These are phyloP conservation scores for Parasteatoda lunata DNA, from an alignment of 2,888 invertebrate genomes.

Conservation along the genomic window DNA sequence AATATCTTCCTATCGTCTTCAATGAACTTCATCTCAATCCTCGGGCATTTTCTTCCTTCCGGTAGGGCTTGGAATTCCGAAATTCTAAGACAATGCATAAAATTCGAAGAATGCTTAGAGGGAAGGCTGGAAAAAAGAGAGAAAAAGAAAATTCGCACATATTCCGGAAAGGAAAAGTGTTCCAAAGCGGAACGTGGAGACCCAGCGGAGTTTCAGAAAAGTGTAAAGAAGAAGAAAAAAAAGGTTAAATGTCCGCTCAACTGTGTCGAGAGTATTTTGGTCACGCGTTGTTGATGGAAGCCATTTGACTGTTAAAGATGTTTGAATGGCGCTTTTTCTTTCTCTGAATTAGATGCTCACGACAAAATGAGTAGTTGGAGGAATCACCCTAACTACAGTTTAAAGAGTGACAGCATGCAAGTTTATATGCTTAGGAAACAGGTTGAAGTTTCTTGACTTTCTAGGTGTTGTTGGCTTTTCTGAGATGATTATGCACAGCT, in stretches of 20 bases:
- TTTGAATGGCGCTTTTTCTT: not conserved
- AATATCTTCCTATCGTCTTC: not conserved
- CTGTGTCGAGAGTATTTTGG: slow-evolving; percentile 12
- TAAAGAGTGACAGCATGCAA: too few relatives aligned
- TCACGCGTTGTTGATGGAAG: slow-evolving; percentile 16
- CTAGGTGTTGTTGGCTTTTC: too few relatives aligned
- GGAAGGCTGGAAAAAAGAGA: not conserved
- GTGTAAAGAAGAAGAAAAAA: not conserved
- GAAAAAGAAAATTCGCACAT: not conserved
- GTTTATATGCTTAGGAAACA: too few relatives aligned
- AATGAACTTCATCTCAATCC: not conserved
- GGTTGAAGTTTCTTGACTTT: too few relatives aligned
- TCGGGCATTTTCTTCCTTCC: not conserved
- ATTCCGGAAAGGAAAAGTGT: not conserved
- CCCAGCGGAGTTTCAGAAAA: not conserved
- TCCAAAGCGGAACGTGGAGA: not conserved
- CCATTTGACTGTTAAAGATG: not conserved
- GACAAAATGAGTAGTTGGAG: too few relatives aligned
- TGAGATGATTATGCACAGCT: too few relatives aligned
- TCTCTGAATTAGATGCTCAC: not conserved
- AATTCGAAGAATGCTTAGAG: not conserved
- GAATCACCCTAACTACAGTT: too few relatives aligned
- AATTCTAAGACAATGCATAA: slow-evolving; percentile 1
- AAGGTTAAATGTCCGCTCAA: not conserved
- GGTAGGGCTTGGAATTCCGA: not conserved